Conservation (phyloP, 2,888 invertebrate species). For the Adelognathus sp. region DNA sequence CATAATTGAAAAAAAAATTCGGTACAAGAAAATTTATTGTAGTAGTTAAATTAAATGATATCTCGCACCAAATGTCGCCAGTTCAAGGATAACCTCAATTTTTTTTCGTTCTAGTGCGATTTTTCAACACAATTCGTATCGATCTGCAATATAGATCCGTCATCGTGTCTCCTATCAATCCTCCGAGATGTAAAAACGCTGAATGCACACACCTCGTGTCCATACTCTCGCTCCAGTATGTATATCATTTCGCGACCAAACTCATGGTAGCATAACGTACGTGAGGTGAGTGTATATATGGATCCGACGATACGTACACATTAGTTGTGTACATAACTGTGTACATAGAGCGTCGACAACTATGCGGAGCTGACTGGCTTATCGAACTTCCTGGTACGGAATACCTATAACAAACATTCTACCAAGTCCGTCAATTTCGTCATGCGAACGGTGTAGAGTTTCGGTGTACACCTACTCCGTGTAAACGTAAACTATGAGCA, state of each 20-base stretch:
- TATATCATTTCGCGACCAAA: constrained; percentile 40
- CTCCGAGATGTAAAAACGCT: not conserved
- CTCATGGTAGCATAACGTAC: constrained; percentile 24
- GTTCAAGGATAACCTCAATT: not conserved
- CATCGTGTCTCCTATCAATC: constrained; percentile 34
- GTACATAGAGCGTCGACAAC: not conserved
- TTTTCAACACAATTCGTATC: not conserved
- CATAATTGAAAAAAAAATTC: not conserved
- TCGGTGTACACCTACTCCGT: not conserved
- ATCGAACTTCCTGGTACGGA: not conserved
- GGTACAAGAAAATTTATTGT: not conserved
- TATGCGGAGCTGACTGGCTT: not conserved
- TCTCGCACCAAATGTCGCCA: not conserved
- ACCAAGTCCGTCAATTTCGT: constrained; percentile 10
- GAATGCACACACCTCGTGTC: not conserved
- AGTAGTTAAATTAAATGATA: not conserved
- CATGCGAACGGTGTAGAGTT: not conserved
- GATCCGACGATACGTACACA: constrained; percentile 31
- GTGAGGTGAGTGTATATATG: constrained; percentile 24
- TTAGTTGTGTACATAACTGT: constrained; percentile 3
- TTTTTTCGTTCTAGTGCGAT: no score
- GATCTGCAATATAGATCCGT: not conserved
- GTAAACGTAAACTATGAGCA: constrained; percentile 3
- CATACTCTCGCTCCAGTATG: constrained; percentile 7
- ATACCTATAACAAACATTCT: not conserved